Base-by-base conservation (phyloP, 2,113 vertebrate genomes). In the Laticauda laticaudata region DNA sequence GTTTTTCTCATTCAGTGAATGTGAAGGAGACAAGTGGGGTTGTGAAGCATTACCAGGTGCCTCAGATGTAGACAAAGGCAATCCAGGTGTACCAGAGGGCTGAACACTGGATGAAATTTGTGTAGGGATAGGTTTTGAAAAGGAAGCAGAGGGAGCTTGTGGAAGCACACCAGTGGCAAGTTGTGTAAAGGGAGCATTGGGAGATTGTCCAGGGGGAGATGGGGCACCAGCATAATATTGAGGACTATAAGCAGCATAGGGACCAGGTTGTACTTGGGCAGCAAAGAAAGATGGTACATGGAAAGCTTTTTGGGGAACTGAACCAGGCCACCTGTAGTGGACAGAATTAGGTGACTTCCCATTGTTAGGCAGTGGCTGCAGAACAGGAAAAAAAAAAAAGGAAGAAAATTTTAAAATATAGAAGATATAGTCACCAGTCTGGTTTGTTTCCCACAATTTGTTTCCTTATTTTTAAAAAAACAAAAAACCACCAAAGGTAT, bases 91-190 rank as follows among this genome's bases (percentile, higher is more conserved):
- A 24, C 2, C 57, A 59, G 57, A 26, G 57, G 57, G 23, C 9
- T 59, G 23, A 59, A 2, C 2, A 59, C 0, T 2, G 23, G 23
- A 0, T 59, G 23, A 3, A 59, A 10, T 4, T 5, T 2, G 2
- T 11, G 29, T 12, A 64, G 26, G 2, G 57, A 7, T 0, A 26
- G 57, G 57, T 26, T 24, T 8, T 59, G 57, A 24, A 59, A 57
- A 21, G 21, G 56, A 23, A 57, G 0, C 0, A 53, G 51, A 53
- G 48, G 48, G 48, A 48, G 48, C 0, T 21, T 57, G 56, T 57
- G 5, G 21, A 57, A 57, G 20, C 5, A 2, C 1, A 57, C 1
- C 21, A 7, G 56, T 2, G 56, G 21, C 5, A 57, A 8, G 21
- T 57, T 57, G 56, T 8, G 21, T 21, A 0, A 8, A 9, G 57